Base-by-base conservation (phyloP, 1,140 invertebrate genomes). In the Zaprionus africanus region DNA sequence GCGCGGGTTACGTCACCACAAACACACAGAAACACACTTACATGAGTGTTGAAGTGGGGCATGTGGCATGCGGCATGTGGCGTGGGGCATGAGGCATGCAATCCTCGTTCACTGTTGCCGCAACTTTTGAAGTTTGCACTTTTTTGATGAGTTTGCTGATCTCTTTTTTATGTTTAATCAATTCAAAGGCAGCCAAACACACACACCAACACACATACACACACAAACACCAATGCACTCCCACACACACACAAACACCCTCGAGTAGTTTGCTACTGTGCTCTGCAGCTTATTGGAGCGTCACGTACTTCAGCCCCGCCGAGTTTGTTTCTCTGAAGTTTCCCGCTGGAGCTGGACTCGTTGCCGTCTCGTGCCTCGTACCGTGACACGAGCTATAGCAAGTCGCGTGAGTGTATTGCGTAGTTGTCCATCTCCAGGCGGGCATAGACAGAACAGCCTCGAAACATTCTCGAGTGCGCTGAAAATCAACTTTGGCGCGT, bases 131-230 rank as follows among this genome's bases (percentile, higher is more conserved):
- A 43, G 59, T 41, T 54, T 65, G 24, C 36, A 62, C 15, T 75
- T 75, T 82, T 69, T 59, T 38, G 78, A 58, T 41, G 49, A 70
- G 81, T 73, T 80, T 72, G 74, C 73, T 84, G 74, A 84, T 87
- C 75, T 78, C 62, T 64, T 72, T 73, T 72, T 79, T 53, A 36
- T 64, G 62, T 64, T 71, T 80, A 87, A 87, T 80, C 83, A 87
- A 74, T 71, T 78, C 69, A 43, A 36, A 61, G 26, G 58, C 51
- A 67, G 26, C 24, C 41, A 49, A 15, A 51, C 54, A 67, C 22
- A 59, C 65, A 34, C 31, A 31, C 9, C 31, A 31, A 43, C 36
- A 58, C 53, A 46, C 34, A 3, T n/a, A 38, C 24, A 65, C 31
- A 56, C 65, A n/a, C 19, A 51, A 9, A 38, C 38, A 51, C 43